Conservation (phyloP, 2,113 vertebrate genomes). For the Lepidothrix coronata region DNA sequence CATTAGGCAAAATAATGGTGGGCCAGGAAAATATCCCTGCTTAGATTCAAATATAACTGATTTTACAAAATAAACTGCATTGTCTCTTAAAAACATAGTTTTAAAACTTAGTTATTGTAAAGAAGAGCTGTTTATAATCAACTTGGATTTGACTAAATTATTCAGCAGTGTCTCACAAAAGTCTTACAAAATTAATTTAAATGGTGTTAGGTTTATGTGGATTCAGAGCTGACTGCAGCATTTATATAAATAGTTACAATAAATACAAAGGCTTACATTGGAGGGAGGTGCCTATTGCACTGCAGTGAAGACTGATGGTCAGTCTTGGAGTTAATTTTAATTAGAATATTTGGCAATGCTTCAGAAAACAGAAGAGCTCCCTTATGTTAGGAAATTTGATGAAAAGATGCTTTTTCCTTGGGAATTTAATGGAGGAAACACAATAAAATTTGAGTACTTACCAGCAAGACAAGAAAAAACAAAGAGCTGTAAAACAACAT, state of each 20-base stretch:
- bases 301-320: not conserved
- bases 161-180: slow-evolving; percentile 10
- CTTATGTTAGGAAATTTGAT: not conserved
- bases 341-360: not conserved
- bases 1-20: not conserved
- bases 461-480: not conserved
- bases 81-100: not conserved
- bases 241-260: slow-evolving; percentile 4
- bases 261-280: not conserved
- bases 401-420: not conserved
- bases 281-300: not conserved
- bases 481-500: not conserved
- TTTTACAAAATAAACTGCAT: not conserved
- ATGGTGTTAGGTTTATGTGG: not conserved
- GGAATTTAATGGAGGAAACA: slow-evolving; percentile 1
- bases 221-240: not conserved
- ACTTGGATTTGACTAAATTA: slow-evolving; percentile 4
- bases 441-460: slow-evolving; percentile 10
- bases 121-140: not conserved
- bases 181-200: slow-evolving; percentile 32
- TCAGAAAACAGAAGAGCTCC: not conserved
- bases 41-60: not conserved
- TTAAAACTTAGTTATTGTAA: not conserved
- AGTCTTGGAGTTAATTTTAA: not conserved
- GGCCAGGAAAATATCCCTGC: not conserved